These are phyloP conservation scores for Pseudococcus viburni DNA, from an alignment of 2,888 invertebrate genomes.

Conservation along the genomic window DNA sequence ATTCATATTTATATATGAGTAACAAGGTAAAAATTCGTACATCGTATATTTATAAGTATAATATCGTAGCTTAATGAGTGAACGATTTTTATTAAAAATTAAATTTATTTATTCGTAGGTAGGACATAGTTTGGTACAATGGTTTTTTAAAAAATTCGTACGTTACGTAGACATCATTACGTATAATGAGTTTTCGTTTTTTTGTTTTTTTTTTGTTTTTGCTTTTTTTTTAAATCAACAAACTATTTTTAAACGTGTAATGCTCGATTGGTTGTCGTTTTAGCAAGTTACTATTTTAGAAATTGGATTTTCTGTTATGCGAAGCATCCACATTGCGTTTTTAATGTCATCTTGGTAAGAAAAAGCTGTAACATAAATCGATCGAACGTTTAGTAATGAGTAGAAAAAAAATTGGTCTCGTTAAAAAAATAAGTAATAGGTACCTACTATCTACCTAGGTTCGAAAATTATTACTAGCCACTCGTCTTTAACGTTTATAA, in stretches of 20 bases:
- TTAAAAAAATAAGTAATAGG: no score
- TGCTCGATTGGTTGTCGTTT: conserved; percentile 13
- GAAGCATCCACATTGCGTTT: conserved; percentile 77
- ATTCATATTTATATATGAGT: background rate
- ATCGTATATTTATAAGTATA: background rate
- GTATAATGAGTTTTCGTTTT: conserved; percentile 6
- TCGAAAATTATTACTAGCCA: background rate
- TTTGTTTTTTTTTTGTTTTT: background rate
- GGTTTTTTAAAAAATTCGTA: conserved; percentile 20
- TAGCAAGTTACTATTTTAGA: conserved; percentile 66
- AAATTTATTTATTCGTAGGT: background rate
- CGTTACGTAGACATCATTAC: background rate
- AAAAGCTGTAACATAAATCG: conserved; percentile 67
- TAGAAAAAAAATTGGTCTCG: no score
- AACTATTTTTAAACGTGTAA: background rate
- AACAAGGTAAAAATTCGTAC: conserved; percentile 21
- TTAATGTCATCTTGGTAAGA: conserved; percentile 71
- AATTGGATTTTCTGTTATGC: conserved; percentile 82
- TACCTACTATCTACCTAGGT: background rate
- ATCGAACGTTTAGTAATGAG: background rate
- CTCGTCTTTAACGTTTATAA: background rate
- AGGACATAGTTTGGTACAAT: conserved; percentile 11
- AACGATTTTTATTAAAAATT: background rate
- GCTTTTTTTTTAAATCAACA: background rate
- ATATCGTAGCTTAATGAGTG: background rate